Base-by-base conservation (phyloP, 2,113 vertebrate species). In the Leptocoma aspasia region DNA sequence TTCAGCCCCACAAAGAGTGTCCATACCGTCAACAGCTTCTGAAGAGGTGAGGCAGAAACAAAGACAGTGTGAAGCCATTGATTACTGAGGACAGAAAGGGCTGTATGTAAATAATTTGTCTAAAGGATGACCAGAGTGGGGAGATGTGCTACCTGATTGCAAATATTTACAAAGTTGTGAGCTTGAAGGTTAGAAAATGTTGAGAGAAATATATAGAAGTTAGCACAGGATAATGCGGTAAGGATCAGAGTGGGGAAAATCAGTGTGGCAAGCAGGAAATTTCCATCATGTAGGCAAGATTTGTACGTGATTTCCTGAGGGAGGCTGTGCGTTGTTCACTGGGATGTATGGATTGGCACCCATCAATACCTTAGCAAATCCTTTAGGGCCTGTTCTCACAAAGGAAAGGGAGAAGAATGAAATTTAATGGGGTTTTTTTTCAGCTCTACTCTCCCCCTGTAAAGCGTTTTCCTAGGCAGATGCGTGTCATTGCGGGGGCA, bases 121-220 rank as follows among this genome's bases (percentile, higher is more conserved):
- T 86, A 23, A 93, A 95, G 79, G 77, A 60, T 66, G 75, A 81
- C 20, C 42, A 33, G 66, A 63, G 37, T 4, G 4, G 39, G 71
- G 60, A 89, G 45, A 86, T 78, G 49, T 56, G 60, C 56, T 71
- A 26, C 76, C 76, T 81, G 72, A 52, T 70, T 37, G 85, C 80
- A 96, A 96, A 95, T 92, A 92, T 93, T 90, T 93, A 63, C 80
- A 27, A 79, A 96, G n/a, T 31, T 83, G 56, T 56, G 56, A 71
- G 56, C 65, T 42, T 82, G 72, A 94, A 84, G 72, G 80, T 86
- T 88, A 79, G 30, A 71, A 90, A 86, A 89, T 1, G 1, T 64
- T 78, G 61, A 50, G 53, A 71, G 88, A 60, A 64, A 19, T 57
- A 16, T 19, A 14, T 15, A 41, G 64, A 59, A 44, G 52, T 47